Evolutionary conservation across 2,888 invertebrate species (phyloP).

Genomic region (Maniola hyperantus): DNA sequence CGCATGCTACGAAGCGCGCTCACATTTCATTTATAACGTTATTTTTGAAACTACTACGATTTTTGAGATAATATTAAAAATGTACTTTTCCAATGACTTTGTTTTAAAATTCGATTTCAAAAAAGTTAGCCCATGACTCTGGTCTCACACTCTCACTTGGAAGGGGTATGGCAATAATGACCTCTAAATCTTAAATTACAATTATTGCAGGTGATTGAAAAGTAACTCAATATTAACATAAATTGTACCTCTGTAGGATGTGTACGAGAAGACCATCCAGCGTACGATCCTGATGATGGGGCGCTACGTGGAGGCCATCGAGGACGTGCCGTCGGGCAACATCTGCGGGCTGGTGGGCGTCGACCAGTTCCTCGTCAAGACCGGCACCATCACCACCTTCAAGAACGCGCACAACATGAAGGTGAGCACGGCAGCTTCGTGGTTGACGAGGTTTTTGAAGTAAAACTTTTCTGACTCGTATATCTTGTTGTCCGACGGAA

Average conservation of each 20-base stretch:
- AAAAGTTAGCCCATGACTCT: no score
- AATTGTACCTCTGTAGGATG: slow-evolving; percentile 83
- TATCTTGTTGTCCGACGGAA: no score
- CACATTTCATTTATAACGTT: slow-evolving; percentile 58
- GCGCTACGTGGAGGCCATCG: slow-evolving; percentile 99
- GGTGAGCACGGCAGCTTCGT: slow-evolving; percentile 54
- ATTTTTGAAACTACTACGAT: no score
- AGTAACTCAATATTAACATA: no score
- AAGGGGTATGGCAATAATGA: neutral
- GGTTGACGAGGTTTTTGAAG: no score
- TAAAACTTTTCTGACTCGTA: no score
- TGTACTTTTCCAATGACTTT: no score
- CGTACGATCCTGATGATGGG: slow-evolving; percentile 99
- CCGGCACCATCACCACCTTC: slow-evolving; percentile 99
- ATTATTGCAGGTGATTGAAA: no score
- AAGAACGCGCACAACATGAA: slow-evolving; percentile 99
- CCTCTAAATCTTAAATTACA: neutral
- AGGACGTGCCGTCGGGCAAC: slow-evolving; percentile 99
- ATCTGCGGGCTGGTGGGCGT: slow-evolving; percentile 99
- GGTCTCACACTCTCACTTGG: no score
- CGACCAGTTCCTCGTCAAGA: slow-evolving; percentile 99
- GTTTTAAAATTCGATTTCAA: no score
- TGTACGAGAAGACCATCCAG: slow-evolving; percentile 99
- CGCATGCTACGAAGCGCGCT: slow-evolving; percentile 83
- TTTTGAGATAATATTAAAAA: no score